Conservation (phyloP, 2,888 invertebrate species). For the Sussaba pulchella region DNA sequence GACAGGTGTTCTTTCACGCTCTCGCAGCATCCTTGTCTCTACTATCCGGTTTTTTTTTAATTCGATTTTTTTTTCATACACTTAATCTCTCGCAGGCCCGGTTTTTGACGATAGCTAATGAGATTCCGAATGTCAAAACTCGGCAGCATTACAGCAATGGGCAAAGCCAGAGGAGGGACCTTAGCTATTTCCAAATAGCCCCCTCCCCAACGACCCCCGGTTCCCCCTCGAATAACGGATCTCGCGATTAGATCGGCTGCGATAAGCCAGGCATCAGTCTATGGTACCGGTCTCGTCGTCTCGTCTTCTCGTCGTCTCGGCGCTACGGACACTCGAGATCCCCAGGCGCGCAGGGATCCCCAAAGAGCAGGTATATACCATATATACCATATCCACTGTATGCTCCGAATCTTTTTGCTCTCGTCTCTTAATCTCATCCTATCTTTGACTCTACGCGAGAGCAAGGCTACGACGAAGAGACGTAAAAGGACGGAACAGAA, state of each 20-base stretch:
- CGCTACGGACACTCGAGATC: conserved; percentile 34
- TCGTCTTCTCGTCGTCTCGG: conserved; percentile 6
- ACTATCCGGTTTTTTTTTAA: background rate
- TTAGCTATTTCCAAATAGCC: conserved; percentile 66
- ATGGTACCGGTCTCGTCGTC: conserved; percentile 12
- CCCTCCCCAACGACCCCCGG: conserved; percentile 39
- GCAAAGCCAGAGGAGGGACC: conserved; percentile 48
- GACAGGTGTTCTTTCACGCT: conserved; percentile 66
- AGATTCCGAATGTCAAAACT: conserved; percentile 84
- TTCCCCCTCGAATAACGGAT: conserved; percentile 64
- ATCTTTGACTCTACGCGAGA: conserved; percentile 71
- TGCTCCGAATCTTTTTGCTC: conserved; percentile 81
- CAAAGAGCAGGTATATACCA: conserved; percentile 28
- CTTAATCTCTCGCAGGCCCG: conserved; percentile 67
- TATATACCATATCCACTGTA: conserved; percentile 42
- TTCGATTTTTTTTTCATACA: conserved; percentile 59
- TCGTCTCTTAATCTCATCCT: conserved; percentile 68
- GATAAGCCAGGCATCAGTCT: conserved; percentile 65
- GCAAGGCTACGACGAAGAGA: conserved; percentile 59
- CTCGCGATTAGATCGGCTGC: conserved; percentile 68
- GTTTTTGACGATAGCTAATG: conserved; percentile 82
- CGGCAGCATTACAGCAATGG: conserved; percentile 69
- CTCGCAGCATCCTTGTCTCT: background rate
- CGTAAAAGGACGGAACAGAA: conserved; percentile 51
- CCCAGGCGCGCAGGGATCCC: conserved; percentile 1